phyloP scores from a whole-genome alignment of 1,140 invertebrate genomes.

The Pseudomyrmex dendroicus region DNA sequence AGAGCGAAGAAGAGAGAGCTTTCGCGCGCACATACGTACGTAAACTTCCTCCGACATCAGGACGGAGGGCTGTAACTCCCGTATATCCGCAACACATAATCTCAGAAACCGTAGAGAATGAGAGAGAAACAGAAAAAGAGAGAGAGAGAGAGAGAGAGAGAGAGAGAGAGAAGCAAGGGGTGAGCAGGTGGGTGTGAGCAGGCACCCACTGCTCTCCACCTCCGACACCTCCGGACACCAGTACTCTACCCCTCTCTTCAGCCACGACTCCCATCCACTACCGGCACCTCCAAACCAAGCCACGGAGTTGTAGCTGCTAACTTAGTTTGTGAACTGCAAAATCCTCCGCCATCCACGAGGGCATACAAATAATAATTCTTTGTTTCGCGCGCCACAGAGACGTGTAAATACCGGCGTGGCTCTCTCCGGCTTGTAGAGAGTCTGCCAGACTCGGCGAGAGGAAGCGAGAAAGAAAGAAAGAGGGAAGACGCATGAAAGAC shows the following conservation, averaged over 20 bases:
- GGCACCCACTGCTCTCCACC: conserved; percentile 42
- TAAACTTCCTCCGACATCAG: conserved; percentile 57
- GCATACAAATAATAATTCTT: conserved; percentile 85
- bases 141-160: neutral
- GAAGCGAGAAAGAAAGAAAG: conserved; percentile 51
- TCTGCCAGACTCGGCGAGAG: conserved; percentile 53
- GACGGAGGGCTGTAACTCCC: conserved; percentile 69
- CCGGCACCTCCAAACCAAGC: conserved; percentile 61
- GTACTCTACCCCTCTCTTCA: conserved; percentile 42
- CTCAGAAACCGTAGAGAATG: conserved; percentile 69
- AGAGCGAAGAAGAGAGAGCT: conserved; percentile 52
- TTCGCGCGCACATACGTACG: conserved; percentile 53
- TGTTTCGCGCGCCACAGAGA: conserved; percentile 81
- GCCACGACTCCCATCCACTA: conserved; percentile 47
- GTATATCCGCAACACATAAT: conserved; percentile 77
- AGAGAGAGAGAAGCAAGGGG: neutral
- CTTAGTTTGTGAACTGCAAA: conserved; percentile 84
- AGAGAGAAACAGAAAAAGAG: no score
- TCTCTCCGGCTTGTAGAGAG: conserved; percentile 68
- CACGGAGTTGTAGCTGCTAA: conserved; percentile 80
- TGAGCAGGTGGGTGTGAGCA: conserved; percentile 9
- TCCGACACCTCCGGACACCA: conserved; percentile 61
- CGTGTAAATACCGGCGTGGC: conserved; percentile 82
- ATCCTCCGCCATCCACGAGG: conserved; percentile 81
- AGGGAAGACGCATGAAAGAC: conserved; percentile 51